A percentile compares a stretch with the other conserved stretches of the same genome.
These are phyloP conservation scores for Leptinotarsa rubiginosa DNA, from an alignment of 2,888 invertebrate genomes.

Conservation along the genomic window DNA sequence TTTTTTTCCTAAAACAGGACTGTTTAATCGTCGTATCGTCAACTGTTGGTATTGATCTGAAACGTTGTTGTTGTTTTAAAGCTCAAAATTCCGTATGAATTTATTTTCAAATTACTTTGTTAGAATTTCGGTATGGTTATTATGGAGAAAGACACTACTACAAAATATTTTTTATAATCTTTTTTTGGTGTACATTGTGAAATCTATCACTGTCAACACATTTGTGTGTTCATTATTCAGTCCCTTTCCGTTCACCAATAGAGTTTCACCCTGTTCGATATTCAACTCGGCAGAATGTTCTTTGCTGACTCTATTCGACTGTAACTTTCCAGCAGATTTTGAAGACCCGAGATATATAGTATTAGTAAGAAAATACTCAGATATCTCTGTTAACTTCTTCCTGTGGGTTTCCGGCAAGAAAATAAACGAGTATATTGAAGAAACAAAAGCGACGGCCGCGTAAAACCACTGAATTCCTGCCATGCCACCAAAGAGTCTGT, in stretches of 20 bases:
- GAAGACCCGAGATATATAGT: slow-evolving; percentile 54
- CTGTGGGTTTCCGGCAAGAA: slow-evolving; percentile 68
- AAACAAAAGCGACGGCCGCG: slow-evolving; percentile 65
- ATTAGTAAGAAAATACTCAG: slow-evolving; percentile 66
- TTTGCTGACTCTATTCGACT: slow-evolving; percentile 25
- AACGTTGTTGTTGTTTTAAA: too few species aligned
- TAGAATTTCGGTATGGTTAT: too few species aligned
- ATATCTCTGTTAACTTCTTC: slow-evolving; percentile 67
- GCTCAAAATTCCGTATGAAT: too few species aligned
- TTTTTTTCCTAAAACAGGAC: too few species aligned
- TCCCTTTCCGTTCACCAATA: slow-evolving; percentile 38
- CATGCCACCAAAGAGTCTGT: slow-evolving; percentile 63
- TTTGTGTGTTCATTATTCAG: neutral
- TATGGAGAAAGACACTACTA: too few species aligned
- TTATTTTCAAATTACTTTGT: too few species aligned
- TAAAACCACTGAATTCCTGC: slow-evolving; percentile 71
- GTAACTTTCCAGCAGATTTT: slow-evolving; percentile 22
- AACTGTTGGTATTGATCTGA: too few species aligned
- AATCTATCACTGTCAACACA: neutral
- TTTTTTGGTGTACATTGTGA: too few species aligned
- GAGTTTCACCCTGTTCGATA: slow-evolving; percentile 49
- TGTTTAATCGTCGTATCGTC: too few species aligned
- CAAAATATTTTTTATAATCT: too few species aligned
- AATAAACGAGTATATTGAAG: slow-evolving; percentile 64
- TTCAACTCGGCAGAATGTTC: slow-evolving; percentile 41